A percentile compares a stretch with the other conserved stretches of the same genome.
Conservation (phyloP, 2,888 invertebrate genomes). For the Gasteruption jaculator region DNA sequence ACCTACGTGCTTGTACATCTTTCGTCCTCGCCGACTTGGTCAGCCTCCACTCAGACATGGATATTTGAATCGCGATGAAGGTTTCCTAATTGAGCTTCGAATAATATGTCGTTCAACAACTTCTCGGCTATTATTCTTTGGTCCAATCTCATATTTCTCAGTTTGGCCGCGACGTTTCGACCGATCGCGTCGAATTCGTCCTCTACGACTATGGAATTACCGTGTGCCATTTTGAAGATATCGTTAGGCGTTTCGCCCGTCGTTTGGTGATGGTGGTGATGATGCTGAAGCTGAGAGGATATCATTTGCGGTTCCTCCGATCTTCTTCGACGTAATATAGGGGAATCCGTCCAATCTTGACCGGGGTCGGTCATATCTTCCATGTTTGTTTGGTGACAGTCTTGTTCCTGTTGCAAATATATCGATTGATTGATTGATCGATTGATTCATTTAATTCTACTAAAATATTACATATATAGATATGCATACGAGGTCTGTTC, state of each 20-base stretch:
- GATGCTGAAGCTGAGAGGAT: no score
- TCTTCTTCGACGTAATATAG: constrained; percentile 32
- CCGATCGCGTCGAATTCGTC: constrained; percentile 51
- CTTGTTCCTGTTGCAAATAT: no score
- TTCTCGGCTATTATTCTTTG: constrained; percentile 53
- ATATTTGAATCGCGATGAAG: constrained; percentile 50
- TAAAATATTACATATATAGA: no score
- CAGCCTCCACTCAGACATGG: constrained; percentile 44
- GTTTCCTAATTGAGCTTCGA: constrained; percentile 51
- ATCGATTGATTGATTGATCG: no score
- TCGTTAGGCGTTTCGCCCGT: no score
- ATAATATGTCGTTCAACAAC: constrained; percentile 50
- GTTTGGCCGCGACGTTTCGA: constrained; percentile 49
- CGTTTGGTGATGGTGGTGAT: no score
- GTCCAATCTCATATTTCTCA: constrained; percentile 48
- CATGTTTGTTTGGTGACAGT: no score
- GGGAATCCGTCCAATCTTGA: constrained; percentile 38
- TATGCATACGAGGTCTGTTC: no score
- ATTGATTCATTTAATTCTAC: no score
- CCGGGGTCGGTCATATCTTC: no score
- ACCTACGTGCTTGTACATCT: no score
- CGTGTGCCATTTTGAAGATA: constrained; percentile 35
- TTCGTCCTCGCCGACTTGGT: no score
- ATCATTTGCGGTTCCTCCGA: constrained; percentile 39
- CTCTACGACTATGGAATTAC: constrained; percentile 38